phyloP scores from a whole-genome alignment of 2,797 vertebrate species.

The Anabacerthia variegaticeps region DNA sequence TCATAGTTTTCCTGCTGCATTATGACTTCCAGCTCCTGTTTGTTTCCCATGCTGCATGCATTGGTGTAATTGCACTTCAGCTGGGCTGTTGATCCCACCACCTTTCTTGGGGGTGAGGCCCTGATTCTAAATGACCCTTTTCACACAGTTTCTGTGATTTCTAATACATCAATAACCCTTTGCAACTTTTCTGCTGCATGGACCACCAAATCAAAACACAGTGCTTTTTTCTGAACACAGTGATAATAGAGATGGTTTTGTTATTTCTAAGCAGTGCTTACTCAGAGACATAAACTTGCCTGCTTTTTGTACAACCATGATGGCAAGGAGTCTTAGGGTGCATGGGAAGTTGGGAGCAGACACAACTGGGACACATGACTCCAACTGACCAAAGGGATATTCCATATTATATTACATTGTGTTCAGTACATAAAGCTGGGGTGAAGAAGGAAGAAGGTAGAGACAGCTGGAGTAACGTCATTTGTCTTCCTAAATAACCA shows the following conservation, averaged over 20 bases:
- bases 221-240: background rate
- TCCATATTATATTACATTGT: background rate
- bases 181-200: background rate
- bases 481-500: background rate
- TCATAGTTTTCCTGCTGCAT: no score
- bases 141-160: background rate
- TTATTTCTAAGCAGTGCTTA: background rate
- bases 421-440: background rate
- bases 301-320: background rate
- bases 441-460: background rate
- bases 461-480: background rate
- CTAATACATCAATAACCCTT: background rate
- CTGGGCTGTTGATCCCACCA: background rate
- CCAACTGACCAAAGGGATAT: background rate
- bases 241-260: background rate
- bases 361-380: background rate
- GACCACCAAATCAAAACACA: background rate
- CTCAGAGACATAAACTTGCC: background rate
- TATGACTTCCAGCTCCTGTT: background rate
- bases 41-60: background rate
- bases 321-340: background rate
- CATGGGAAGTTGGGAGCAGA: background rate
- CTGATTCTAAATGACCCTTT: background rate
- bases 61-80: background rate
- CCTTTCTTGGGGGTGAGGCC: fast-evolving